These are phyloP conservation scores for Athetis lepigone DNA, from an alignment of 2,888 invertebrate genomes.

Conservation along the genomic window DNA sequence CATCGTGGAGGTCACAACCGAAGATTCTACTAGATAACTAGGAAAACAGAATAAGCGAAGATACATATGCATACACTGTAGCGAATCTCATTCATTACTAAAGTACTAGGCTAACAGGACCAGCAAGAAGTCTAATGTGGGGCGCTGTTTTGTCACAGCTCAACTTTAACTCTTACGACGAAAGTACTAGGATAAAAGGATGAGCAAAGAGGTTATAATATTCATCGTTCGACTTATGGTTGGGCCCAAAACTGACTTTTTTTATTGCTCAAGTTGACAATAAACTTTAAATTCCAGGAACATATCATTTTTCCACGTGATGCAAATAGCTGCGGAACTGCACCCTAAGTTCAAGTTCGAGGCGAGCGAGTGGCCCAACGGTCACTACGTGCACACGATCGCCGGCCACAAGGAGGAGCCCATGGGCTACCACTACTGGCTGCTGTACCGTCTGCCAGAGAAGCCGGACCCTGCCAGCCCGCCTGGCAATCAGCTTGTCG, in stretches of 20 bases:
- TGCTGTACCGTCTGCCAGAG: conserved; percentile 95
- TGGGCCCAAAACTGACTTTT: not conserved
- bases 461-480: conserved; percentile 95
- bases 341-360: conserved; percentile 94
- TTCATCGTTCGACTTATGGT: not conserved
- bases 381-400: conserved; percentile 97
- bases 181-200: conserved; percentile 5
- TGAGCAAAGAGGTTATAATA: not conserved
- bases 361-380: conserved; percentile 97
- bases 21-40: too few relatives aligned
- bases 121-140: not conserved
- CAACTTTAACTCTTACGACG: too few relatives aligned
- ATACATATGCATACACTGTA: not conserved
- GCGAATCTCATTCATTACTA: too few relatives aligned
- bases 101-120: not conserved
- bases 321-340: conserved; percentile 96
- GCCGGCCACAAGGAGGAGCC: conserved; percentile 95
- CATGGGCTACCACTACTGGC: conserved; percentile 97
- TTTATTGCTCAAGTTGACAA: too few relatives aligned
- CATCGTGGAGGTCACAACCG: too few relatives aligned
- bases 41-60: not conserved
- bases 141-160: too few relatives aligned
- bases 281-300: conserved; percentile 80
- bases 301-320: conserved; percentile 93
- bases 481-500: conserved; percentile 96